Conservation (phyloP, 1,140 invertebrate species). For the Fopius arisanus region DNA sequence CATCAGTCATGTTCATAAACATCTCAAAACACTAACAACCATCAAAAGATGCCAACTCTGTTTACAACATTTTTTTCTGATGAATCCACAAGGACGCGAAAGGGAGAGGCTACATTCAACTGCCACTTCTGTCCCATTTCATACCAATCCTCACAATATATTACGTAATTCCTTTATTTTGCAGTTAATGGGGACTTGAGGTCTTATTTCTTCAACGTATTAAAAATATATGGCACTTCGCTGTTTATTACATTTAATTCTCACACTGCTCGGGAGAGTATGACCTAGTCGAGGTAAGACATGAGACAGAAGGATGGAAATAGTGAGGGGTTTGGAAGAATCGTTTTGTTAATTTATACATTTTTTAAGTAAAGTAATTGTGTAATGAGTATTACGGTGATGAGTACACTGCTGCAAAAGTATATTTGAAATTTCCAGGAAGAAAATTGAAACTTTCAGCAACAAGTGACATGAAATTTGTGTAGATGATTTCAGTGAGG, state of each 20-base stretch:
- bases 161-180: constrained; percentile 11
- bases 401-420: too few species aligned
- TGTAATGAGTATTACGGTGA: too few species aligned
- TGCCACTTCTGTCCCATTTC: not conserved
- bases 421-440: too few species aligned
- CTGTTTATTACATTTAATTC: constrained; percentile 12
- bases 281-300: not conserved
- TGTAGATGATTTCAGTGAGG: too few species aligned
- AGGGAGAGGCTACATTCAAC: not conserved
- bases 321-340: too few species aligned
- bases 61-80: not conserved
- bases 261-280: not conserved
- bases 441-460: too few species aligned
- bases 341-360: too few species aligned
- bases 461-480: too few species aligned
- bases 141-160: constrained; percentile 5
- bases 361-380: too few species aligned
- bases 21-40: not conserved
- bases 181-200: not conserved
- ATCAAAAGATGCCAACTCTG: not conserved
- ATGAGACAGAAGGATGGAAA: not conserved
- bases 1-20: not conserved
- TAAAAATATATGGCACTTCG: not conserved
- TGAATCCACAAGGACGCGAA: not conserved
- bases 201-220: not conserved